Percentiles rank a stretch among this genome's conserved stretches.
Conservation (phyloP, 2,797 vertebrate species). For the Buphagus erythrorhynchus region DNA sequence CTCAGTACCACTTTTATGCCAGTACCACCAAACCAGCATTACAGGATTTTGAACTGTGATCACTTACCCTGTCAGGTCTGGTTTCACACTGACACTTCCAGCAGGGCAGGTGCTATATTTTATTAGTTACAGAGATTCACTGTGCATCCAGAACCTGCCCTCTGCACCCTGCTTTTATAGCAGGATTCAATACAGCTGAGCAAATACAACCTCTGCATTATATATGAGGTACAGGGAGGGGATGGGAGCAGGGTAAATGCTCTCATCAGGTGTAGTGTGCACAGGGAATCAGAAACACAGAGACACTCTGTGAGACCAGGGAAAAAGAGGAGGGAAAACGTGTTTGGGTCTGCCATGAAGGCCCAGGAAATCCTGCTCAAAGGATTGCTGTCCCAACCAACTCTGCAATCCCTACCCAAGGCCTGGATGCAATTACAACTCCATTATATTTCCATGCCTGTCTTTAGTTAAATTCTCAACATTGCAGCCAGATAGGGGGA, state of each 20-base stretch:
- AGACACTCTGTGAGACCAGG: background rate
- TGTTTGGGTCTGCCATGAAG: background rate
- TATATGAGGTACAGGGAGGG: background rate
- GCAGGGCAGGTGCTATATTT: background rate
- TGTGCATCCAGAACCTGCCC: conserved; percentile 20
- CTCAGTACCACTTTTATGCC: background rate
- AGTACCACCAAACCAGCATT: background rate
- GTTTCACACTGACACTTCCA: conserved; percentile 22
- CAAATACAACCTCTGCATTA: conserved; percentile 43
- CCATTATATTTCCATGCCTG: background rate
- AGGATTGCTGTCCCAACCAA: background rate
- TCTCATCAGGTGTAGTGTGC: background rate
- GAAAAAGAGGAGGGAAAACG: background rate
- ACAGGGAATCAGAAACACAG: background rate
- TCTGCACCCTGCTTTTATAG: conserved; percentile 37
- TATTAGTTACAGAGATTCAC: conserved; percentile 43
- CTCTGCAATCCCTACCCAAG: background rate
- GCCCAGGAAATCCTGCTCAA: background rate
- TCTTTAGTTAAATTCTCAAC: background rate
- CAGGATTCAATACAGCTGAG: conserved; percentile 33
- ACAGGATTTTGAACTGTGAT: conserved; percentile 23
- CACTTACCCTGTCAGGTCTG: conserved; percentile 1
- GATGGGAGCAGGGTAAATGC: background rate
- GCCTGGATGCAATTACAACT: background rate
- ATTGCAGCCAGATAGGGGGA: fast-evolving